Conservation (phyloP, 2,797 vertebrate genomes). For the Chloroceryle inda region DNA sequence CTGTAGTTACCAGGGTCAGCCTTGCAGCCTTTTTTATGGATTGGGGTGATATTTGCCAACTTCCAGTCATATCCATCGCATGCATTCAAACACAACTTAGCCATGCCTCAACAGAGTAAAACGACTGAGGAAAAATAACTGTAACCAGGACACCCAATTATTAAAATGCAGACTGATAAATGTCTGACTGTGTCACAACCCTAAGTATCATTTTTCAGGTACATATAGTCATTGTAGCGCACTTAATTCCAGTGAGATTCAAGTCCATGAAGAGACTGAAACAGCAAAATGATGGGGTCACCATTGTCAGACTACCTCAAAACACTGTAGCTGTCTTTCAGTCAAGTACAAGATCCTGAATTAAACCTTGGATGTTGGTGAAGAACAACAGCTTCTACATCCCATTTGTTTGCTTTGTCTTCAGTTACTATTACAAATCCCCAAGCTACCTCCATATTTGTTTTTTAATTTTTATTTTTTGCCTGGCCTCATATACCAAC, state of each 20-base stretch:
- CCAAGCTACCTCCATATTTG: fast-evolving
- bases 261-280: not conserved
- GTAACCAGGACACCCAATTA: not conserved
- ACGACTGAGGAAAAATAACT: not conserved
- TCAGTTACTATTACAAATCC: not conserved
- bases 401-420: not conserved
- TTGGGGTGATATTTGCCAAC: no score
- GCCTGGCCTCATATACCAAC: not conserved
- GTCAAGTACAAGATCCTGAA: not conserved
- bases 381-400: not conserved
- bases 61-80: not conserved
- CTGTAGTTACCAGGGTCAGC: no score
- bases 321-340: not conserved
- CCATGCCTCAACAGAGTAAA: not conserved
- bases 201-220: not conserved
- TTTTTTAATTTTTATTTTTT: no score
- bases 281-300: fast-evolving
- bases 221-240: not conserved
- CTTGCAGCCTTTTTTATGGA: no score
- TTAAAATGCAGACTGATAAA: not conserved
- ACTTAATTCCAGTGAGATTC: not conserved
- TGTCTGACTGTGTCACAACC: not conserved
- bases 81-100: not conserved
- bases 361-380: not conserved
- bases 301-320: not conserved